These are phyloP conservation scores for Sanderia malayensis DNA, from an alignment of 30 jellyfish, hydroid and myxozoan species.

Conservation along the genomic window DNA sequence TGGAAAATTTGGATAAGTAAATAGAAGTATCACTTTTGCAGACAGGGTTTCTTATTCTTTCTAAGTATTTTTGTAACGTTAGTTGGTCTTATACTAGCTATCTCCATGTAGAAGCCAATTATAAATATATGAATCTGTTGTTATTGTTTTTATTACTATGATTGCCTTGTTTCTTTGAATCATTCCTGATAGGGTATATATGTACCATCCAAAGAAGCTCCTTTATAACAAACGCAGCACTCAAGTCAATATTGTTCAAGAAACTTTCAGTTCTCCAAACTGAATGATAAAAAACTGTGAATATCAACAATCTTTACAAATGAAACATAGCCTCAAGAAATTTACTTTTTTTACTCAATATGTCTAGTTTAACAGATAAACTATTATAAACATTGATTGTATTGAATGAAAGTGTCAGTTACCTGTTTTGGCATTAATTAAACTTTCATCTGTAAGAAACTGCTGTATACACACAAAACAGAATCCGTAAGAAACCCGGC, in stretches of 20 bases:
- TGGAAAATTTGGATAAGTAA: not conserved
- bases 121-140: not conserved
- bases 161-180: not conserved
- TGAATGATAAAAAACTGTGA: not conserved
- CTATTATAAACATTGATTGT: not conserved
- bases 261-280: not conserved
- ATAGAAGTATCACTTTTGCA: not conserved
- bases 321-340: not conserved
- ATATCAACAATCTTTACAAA: not conserved
- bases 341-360: not conserved
- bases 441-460: not conserved
- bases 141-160: not conserved
- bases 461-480: not conserved
- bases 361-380: not conserved
- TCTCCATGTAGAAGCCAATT: not conserved
- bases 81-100: not conserved
- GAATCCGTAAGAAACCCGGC: not conserved
- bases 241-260: not conserved
- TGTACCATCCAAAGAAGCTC: not conserved
- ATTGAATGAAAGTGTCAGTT: not conserved
- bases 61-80: not conserved
- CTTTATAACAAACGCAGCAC: not conserved
- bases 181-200: conserved; percentile 1
- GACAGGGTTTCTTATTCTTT: not conserved
- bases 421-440: not conserved